Evolutionary conservation across 2,113 vertebrate species (phyloP).

Genomic region (Patagioenas fasciata): DNA sequence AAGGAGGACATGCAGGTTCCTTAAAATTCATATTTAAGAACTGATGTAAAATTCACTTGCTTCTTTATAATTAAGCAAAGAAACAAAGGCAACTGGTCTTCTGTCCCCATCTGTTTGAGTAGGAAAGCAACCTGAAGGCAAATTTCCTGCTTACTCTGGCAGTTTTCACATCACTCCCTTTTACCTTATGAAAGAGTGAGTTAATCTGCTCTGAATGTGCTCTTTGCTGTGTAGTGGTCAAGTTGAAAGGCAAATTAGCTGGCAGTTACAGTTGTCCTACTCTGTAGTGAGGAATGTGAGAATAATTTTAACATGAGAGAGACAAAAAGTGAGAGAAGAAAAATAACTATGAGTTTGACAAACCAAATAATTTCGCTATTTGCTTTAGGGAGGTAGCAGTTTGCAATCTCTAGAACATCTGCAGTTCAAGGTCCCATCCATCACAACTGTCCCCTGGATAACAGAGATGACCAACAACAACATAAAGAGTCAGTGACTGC

Average conservation of each 20-base stretch:
- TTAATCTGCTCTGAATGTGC: accelerated
- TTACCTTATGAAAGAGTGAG: neutral
- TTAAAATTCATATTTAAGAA: neutral
- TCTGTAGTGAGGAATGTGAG: neutral
- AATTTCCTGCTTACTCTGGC: neutral
- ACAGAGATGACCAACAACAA: neutral
- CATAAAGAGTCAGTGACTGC: neutral
- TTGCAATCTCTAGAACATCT: neutral
- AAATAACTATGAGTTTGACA: neutral
- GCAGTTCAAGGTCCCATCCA: neutral
- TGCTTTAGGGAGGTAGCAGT: neutral
- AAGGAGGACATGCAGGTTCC: neutral
- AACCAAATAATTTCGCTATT: neutral
- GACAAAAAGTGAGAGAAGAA: neutral
- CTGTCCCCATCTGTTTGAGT: neutral
- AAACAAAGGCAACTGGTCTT: neutral
- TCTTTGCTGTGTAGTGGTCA: neutral
- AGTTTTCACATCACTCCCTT: neutral
- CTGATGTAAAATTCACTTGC: neutral
- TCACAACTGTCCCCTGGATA: neutral
- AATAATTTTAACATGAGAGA: neutral
- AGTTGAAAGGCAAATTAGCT: neutral
- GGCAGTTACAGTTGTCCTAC: neutral
- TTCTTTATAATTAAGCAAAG: neutral
- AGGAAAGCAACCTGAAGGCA: neutral